phyloP scores from a whole-genome alignment of 2,797 vertebrate species.

The Bovichtus variegatus region DNA sequence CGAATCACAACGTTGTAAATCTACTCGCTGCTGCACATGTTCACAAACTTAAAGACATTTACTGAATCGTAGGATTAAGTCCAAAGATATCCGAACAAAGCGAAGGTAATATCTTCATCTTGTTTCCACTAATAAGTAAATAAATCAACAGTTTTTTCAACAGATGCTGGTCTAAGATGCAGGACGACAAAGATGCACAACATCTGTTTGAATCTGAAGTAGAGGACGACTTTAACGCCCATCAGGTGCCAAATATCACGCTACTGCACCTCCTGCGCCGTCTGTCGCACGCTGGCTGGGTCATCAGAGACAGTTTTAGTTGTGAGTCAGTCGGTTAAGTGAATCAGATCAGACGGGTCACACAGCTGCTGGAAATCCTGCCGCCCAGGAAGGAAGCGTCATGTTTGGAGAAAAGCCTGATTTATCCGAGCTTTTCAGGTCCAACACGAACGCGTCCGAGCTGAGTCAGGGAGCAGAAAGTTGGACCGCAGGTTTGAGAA shows the following conservation, averaged over 20 bases:
- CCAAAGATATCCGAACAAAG: not conserved
- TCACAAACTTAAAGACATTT: not conserved
- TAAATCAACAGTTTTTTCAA: too few species aligned
- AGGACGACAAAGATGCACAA: not conserved
- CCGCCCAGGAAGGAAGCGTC: not conserved
- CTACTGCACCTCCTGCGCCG: not conserved
- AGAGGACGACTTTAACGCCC: not conserved
- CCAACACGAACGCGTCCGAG: not conserved
- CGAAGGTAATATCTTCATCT: too few species aligned
- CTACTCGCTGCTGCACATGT: not conserved
- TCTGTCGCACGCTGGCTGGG: not conserved
- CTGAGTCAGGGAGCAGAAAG: not conserved
- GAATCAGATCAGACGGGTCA: conserved; percentile 21
- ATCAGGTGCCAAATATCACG: not conserved
- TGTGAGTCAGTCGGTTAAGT: not conserved
- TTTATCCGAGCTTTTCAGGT: not conserved
- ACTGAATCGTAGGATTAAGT: not conserved
- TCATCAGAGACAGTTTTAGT: conserved; percentile 12
- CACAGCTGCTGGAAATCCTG: conserved; percentile 1
- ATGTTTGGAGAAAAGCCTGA: not conserved
- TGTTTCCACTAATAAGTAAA: too few species aligned
- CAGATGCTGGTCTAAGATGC: not conserved
- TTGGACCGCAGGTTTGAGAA: too few species aligned
- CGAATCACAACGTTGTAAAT: not conserved
- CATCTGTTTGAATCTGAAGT: not conserved